phyloP scores from a whole-genome alignment of 2,888 invertebrate genomes.

The Laothoe populi region DNA sequence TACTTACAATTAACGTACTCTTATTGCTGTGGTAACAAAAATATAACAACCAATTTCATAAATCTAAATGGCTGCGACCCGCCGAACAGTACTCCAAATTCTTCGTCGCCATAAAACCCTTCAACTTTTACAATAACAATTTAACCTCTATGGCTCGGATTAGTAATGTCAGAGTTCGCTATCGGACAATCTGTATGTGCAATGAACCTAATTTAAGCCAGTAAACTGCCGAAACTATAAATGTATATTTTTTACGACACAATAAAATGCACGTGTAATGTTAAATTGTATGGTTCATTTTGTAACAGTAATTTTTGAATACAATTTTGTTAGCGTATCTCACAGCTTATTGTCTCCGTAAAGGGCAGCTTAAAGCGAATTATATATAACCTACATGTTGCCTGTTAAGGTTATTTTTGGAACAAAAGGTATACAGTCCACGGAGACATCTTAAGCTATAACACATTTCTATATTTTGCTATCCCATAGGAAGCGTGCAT shows the following conservation, averaged over 20 bases:
- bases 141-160: background rate
- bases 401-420: too few species aligned
- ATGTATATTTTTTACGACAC: constrained; percentile 18
- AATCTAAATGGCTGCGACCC: background rate
- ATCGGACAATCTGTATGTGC: constrained; percentile 3
- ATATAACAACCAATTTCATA: too few species aligned
- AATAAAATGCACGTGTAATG: constrained; percentile 21
- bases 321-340: background rate
- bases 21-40: background rate
- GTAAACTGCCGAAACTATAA: constrained; percentile 18
- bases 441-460: too few species aligned
- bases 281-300: background rate
- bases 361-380: too few species aligned
- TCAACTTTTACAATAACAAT: background rate
- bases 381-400: too few species aligned
- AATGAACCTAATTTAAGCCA: constrained; percentile 11
- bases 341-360: background rate
- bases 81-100: background rate
- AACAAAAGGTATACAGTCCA: too few species aligned
- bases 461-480: too few species aligned
- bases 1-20: too few species aligned
- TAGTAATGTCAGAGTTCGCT: background rate
- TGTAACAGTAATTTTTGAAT: background rate
- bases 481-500: too few species aligned
- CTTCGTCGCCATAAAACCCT: background rate